phyloP scores from a whole-genome alignment of 1,140 invertebrate species.

The Chironomus striatipennis region DNA sequence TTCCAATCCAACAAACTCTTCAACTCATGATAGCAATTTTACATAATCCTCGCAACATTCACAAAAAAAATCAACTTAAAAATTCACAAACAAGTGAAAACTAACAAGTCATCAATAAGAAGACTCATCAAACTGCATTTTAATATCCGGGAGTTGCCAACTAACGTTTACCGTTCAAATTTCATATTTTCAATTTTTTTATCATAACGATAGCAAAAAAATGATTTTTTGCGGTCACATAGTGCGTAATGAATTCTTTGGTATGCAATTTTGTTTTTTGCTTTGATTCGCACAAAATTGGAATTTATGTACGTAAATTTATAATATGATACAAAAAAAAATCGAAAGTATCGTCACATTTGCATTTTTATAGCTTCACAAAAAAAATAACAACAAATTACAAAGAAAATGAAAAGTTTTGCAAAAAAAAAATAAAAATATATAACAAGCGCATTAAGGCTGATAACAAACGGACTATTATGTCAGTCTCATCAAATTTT shows the following conservation, averaged over 20 bases:
- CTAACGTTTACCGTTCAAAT: neutral
- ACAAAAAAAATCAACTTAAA: too few species aligned
- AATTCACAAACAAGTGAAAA: too few species aligned
- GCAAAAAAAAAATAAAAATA: too few species aligned
- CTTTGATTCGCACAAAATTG: neutral
- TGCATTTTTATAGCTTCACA: neutral
- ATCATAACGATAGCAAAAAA: neutral
- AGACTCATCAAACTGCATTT: neutral
- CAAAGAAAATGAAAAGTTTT: too few species aligned
- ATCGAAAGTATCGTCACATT: constrained; percentile 7
- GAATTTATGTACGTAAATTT: neutral
- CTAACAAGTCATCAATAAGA: neutral
- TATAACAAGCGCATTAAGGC: neutral
- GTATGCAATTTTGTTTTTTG: neutral
- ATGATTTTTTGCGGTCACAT: too few species aligned
- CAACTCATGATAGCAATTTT: too few species aligned
- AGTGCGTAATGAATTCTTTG: neutral
- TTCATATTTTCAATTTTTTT: neutral
- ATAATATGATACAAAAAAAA: neutral
- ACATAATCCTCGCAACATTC: too few species aligned
- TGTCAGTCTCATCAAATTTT: constrained; percentile 7
- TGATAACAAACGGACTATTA: neutral
- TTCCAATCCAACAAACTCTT: too few species aligned
- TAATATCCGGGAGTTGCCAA: neutral
- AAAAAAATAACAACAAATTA: too few species aligned